Conservation (phyloP, 2,888 invertebrate species). For the Cerastis leucographa region DNA sequence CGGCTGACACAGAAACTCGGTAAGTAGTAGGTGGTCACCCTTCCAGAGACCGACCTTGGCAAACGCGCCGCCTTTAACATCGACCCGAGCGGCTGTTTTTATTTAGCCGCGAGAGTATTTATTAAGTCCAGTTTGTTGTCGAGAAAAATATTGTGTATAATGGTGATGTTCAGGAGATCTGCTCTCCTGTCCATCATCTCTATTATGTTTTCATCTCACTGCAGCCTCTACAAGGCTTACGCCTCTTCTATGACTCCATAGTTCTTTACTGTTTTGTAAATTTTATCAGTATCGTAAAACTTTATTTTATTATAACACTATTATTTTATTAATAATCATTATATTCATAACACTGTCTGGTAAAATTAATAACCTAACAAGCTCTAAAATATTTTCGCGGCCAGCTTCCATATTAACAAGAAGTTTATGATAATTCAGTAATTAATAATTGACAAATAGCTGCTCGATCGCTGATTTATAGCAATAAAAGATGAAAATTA, state of each 20-base stretch:
- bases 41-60: too few species aligned
- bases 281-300: slow-evolving; percentile 13
- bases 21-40: too few species aligned
- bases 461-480: slow-evolving; percentile 52
- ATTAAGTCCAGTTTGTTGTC: too few species aligned
- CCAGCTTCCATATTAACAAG: slow-evolving; percentile 28
- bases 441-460: slow-evolving; percentile 63
- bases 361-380: slow-evolving; percentile 39
- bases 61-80: too few species aligned
- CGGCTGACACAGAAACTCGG: too few species aligned
- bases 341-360: slow-evolving; percentile 30
- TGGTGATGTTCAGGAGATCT: too few species aligned
- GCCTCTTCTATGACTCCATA: background rate
- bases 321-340: slow-evolving; percentile 22
- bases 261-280: background rate
- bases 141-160: too few species aligned
- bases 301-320: slow-evolving; percentile 15
- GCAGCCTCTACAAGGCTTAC: background rate
- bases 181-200: too few species aligned
- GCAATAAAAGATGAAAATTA: slow-evolving; percentile 39
- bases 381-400: slow-evolving; percentile 32
- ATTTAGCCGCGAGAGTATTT: too few species aligned
- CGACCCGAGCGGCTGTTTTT: too few species aligned
- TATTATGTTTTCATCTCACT: too few species aligned
- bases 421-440: slow-evolving; percentile 60